Base-by-base conservation (phyloP, 2,888 invertebrate genomes). In the Synanthedon myopaeformis region DNA sequence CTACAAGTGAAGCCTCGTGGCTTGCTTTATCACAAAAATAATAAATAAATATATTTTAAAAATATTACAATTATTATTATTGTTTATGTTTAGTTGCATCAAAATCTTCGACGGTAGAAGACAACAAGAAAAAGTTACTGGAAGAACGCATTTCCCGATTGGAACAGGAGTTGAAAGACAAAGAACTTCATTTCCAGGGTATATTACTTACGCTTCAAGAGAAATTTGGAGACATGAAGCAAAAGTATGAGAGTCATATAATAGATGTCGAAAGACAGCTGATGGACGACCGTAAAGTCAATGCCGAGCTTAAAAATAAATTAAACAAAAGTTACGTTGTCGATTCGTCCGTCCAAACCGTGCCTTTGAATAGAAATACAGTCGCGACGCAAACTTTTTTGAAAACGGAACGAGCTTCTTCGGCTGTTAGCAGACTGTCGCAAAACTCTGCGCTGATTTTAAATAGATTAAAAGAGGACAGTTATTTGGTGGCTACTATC, bases 401-500 rank as follows among this genome's bases (percentile, higher is more conserved):
- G 23, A 85, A 79, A 58, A 64, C 79, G 35, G 82, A 82, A 52
- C 73, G 82, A 64, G 77, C 83, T 0, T 76, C 78, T 59, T 84
- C 82, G 13, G 85, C 80, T 62, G 90, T 89, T 59, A 85, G 88
- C 64, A 83, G 89, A 60, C 63, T 89, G 51, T 83, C 90, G 1
- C 89, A 89, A 62, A 89, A 89, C 48, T 89, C 90, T 48, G 76
- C 89, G 0, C 61, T 86, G n/a, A 57, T 86, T 56, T 70, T 87
- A 42, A 82, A 82, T 53, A 87, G 89, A 58, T 70, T 88, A 5
- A 93, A 92, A 72, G 93, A 94, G 64, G 94, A 94, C 61, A 89
- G 92, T 41, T 93, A 95, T 80, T 84, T 95, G 51, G 76, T 94
- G 23, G 94, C 94, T 0, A 94, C 94, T 0, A 93, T 95, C 63